Conservation (phyloP, 2,113 vertebrate species). For the Sylvia atricapilla region DNA sequence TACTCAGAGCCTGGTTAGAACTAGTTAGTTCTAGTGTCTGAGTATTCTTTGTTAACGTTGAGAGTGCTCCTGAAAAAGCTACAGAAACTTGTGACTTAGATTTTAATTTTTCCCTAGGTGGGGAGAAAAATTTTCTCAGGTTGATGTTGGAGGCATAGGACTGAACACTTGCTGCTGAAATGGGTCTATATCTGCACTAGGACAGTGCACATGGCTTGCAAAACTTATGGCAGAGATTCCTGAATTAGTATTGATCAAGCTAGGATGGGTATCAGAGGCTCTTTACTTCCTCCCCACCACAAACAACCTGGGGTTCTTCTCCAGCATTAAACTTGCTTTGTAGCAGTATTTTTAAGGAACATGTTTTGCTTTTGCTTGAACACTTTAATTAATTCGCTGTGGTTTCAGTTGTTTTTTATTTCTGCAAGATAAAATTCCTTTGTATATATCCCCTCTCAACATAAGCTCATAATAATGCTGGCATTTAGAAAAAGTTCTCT, state of each 20-base stretch:
- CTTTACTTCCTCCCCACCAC: fast-evolving
- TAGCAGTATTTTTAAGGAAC: background rate
- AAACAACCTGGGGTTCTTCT: background rate
- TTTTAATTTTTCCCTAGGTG: background rate
- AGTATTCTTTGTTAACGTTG: background rate
- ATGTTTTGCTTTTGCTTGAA: background rate
- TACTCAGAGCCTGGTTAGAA: background rate
- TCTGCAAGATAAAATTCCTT: background rate
- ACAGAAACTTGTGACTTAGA: background rate
- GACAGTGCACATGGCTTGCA: background rate
- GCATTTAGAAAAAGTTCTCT: background rate
- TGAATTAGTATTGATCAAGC: background rate
- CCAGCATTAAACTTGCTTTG: background rate
- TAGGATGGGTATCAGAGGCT: background rate
- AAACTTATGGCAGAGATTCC: background rate
- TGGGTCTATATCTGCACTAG: background rate
- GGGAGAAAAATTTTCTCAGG: background rate
- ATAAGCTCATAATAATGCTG: slow-evolving; percentile 18
- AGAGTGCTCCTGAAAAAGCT: background rate
- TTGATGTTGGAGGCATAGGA: background rate
- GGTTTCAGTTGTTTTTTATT: background rate
- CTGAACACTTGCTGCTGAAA: background rate
- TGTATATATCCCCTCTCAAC: background rate
- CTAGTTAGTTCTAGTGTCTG: background rate
- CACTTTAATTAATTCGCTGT: background rate